Base-by-base conservation (phyloP, 2,888 invertebrate genomes). In the Ennomos quercinarius region DNA sequence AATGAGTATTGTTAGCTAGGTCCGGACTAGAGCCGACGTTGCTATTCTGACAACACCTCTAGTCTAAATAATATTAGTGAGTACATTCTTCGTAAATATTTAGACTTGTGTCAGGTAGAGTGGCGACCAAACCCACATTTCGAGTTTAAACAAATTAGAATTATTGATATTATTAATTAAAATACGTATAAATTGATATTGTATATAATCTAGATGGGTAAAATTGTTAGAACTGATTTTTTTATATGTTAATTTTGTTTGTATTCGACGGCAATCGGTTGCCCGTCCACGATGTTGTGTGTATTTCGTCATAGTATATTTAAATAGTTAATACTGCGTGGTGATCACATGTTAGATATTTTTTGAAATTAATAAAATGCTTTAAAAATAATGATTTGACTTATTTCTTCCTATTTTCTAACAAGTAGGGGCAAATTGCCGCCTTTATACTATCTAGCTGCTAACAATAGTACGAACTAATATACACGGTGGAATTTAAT, bases 291-390 rank as follows among this genome's bases (percentile, higher is more conserved):
- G 67, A 38, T 77, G 77, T 78, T 80, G 86, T 85, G 85, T 86
- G 86, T 89, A 83, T 83, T 86, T 84, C 87, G 83, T 88, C 84
- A 88, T 89, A 88, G 86, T 81, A 81, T 89, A 86, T 85, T 83
- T 86, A 84, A 85, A 79, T 86, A 87, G 86, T 82, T 27, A 80
- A 84, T 86, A 86, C 74, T 80, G 89, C 82, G 89, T 91, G 89
- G 84, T 86, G 86, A 86, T 87, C 86, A 87, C 83, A 82, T 87
- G 87, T 83, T 90, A 88, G 88, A 84, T 89, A 87, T 89, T 89
- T 83, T 90, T 91, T 89, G 86, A 90, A 90, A 87, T 88, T 86
- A 91, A 89, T 89, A 89, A 91, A 83, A 86, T 76, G 86, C 87
- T 89, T 89, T 84, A 86, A 89, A 90, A 74, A 81, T 77, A 43